These are phyloP conservation scores for Netelia fuscicornis DNA, from an alignment of 2,888 invertebrate genomes.

Conservation along the genomic window DNA sequence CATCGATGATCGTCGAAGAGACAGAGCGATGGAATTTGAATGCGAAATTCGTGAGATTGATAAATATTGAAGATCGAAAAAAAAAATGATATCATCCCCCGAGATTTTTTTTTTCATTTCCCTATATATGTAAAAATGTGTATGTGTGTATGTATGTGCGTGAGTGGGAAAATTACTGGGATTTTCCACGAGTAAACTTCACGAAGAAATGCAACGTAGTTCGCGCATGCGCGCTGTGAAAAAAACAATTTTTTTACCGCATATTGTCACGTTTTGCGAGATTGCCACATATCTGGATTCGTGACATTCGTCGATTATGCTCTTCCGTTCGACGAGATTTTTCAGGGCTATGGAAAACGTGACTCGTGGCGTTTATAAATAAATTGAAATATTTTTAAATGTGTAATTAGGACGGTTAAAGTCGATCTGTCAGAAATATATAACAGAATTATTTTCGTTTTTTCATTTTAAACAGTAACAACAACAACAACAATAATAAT, in stretches of 20 bases:
- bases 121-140: background rate
- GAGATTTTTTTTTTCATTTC: background rate
- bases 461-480: no score
- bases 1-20: conserved; percentile 6
- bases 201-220: background rate
- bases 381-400: background rate
- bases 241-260: background rate
- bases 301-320: conserved; percentile 41
- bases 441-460: no score
- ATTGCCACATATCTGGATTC: conserved; percentile 59
- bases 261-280: conserved; percentile 57
- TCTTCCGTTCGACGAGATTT: background rate
- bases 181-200: background rate
- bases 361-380: background rate
- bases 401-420: background rate
- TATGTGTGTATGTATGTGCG: background rate
- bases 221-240: background rate
- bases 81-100: background rate
- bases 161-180: background rate
- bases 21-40: background rate
- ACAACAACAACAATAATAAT: no score
- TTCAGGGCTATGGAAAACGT: background rate
- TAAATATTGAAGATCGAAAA: background rate
- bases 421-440: background rate
- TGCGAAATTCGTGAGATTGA: conserved; percentile 6